Conservation (phyloP, 2,888 invertebrate genomes). For the Chloroclystis v-ata region DNA sequence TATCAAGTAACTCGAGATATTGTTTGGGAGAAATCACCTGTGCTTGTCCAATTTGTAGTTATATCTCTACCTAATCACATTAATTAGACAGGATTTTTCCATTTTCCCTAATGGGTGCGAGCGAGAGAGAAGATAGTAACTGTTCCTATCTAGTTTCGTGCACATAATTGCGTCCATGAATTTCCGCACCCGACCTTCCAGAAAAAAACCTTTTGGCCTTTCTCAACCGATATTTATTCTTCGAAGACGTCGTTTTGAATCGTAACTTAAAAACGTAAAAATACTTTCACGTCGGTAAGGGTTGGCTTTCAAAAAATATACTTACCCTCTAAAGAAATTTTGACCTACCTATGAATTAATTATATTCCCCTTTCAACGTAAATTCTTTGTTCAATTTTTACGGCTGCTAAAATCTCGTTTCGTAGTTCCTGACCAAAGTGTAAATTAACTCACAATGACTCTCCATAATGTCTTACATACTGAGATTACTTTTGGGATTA, state of each 20-base stretch:
- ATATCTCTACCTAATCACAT: conserved; percentile 10
- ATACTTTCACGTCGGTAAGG: conserved; percentile 24
- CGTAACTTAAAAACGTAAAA: conserved; percentile 32
- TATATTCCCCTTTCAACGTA: conserved; percentile 22
- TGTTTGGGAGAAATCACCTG: conserved; percentile 13
- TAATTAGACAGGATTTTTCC: conserved; percentile 5
- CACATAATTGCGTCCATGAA: conserved; percentile 18
- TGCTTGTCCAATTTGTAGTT: conserved; percentile 11
- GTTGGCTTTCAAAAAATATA: not conserved
- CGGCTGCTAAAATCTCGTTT: not conserved
- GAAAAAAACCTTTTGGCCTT: conserved; percentile 17
- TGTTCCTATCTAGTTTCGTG: conserved; percentile 17
- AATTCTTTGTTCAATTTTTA: not conserved
- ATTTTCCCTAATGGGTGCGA: conserved; percentile 2
- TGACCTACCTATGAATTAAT: too few species aligned
- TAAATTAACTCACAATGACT: too few species aligned
- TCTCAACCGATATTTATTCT: conserved; percentile 22
- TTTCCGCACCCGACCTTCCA: conserved; percentile 14
- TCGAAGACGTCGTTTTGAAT: conserved; percentile 24
- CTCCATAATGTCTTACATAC: not conserved
- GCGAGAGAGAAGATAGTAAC: conserved; percentile 1
- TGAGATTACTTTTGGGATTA: not conserved
- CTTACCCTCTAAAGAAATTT: conserved; percentile 9
- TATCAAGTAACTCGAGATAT: conserved; percentile 25
- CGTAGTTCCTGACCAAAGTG: too few species aligned